Percentiles rank a stretch among this genome's conserved stretches.
Conservation (phyloP, 2,888 invertebrate genomes). For the Rhingia rostrata region DNA sequence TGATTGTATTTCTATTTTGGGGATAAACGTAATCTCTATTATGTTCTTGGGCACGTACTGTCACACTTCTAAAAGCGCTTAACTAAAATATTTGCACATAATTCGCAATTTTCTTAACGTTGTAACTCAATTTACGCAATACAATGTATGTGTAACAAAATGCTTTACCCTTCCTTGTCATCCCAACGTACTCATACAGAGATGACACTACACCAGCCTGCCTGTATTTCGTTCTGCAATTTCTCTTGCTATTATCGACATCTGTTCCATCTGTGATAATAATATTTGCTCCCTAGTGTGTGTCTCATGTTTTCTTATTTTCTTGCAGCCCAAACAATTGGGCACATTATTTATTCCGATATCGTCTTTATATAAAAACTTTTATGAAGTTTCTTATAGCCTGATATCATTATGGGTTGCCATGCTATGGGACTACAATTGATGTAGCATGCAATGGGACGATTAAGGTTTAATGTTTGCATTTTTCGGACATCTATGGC, state of each 20-base stretch:
- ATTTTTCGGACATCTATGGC: not conserved
- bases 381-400: conserved; percentile 54
- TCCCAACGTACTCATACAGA: not conserved
- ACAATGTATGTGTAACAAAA: conserved; percentile 17
- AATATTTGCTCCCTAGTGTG: not conserved
- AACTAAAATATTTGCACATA: conserved; percentile 44
- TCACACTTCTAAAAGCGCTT: not conserved
- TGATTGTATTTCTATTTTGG: not conserved
- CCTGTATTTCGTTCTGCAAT: conserved; percentile 17
- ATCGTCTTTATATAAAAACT: conserved; percentile 64
- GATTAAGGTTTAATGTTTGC: conserved; percentile 53
- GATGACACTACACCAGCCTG: not conserved
- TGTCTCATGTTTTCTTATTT: not conserved
- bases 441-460: conserved; percentile 44
- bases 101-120: conserved; percentile 48
- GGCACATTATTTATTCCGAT: conserved; percentile 52
- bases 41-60: conserved; percentile 13
- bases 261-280: conserved; percentile 14
- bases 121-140: conserved; percentile 53
- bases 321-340: not conserved
- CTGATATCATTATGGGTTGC: conserved; percentile 54
- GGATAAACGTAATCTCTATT: conserved; percentile 23
- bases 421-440: conserved; percentile 49
- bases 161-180: not conserved
- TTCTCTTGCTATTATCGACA: conserved; percentile 40